Percentiles rank a stretch among this genome's conserved stretches.
phyloP scores from a whole-genome alignment of 2,797 vertebrate genomes.

The Lithobates pipiens region DNA sequence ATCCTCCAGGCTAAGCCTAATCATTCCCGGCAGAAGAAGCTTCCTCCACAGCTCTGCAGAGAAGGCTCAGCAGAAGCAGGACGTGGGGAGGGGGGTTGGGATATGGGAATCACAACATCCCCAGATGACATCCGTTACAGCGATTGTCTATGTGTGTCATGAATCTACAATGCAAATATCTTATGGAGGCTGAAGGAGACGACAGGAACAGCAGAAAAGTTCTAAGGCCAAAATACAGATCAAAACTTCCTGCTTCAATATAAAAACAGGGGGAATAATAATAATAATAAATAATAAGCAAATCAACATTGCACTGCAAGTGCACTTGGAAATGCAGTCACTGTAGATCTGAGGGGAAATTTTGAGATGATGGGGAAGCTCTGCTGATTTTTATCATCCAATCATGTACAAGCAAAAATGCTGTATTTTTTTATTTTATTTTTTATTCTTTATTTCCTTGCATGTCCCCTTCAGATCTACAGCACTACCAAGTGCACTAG shows the following conservation, averaged over 20 bases:
- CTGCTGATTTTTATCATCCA: too few species aligned
- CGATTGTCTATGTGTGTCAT: neutral
- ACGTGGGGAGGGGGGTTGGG: slow-evolving; percentile 4
- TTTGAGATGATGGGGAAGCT: too few species aligned
- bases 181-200: neutral
- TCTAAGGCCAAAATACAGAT: neutral
- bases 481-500: too few species aligned
- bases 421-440: too few species aligned
- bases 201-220: neutral
- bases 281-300: too few species aligned
- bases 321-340: too few species aligned
- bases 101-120: neutral
- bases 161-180: neutral
- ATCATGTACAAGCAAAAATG: too few species aligned
- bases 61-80: neutral
- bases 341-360: too few species aligned
- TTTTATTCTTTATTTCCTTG: too few species aligned
- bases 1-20: neutral
- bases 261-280: too few species aligned
- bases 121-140: neutral
- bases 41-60: neutral
- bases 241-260: neutral
- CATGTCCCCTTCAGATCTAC: too few species aligned
- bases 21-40: neutral
- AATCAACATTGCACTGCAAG: too few species aligned